phyloP scores from a whole-genome alignment of 2,888 invertebrate species.

The Drosophila villosipedis region DNA sequence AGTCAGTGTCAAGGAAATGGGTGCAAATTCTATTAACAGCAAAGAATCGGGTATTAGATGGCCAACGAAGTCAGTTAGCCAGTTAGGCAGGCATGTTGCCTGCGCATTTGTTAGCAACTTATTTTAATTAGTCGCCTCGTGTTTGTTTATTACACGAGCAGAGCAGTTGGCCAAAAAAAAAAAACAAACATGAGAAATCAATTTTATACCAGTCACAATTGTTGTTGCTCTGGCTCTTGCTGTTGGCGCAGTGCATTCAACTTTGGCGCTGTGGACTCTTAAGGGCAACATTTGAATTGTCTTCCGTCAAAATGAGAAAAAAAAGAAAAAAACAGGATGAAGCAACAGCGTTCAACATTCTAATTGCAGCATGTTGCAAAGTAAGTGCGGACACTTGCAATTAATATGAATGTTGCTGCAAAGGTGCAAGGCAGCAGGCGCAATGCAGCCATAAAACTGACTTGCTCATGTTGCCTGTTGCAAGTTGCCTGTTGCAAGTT shows the following conservation, averaged over 20 bases:
- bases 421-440: constrained; percentile 35
- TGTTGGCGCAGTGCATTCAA: constrained; percentile 51
- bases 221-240: constrained; percentile 13
- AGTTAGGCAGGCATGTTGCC: constrained; percentile 30
- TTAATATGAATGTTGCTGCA: constrained; percentile 74
- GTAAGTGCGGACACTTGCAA: constrained; percentile 81
- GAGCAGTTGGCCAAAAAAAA: constrained; percentile 39
- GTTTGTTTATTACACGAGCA: constrained; percentile 50
- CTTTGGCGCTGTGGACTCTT: constrained; percentile 25
- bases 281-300: constrained; percentile 71
- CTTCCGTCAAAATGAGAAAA: constrained; percentile 67
- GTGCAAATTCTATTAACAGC: constrained; percentile 68
- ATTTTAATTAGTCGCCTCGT: constrained; percentile 68
- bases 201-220: constrained; percentile 57
- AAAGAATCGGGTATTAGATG: constrained; percentile 60
- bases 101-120: constrained; percentile 57
- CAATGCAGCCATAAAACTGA: constrained; percentile 56
- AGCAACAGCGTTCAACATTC: constrained; percentile 59
- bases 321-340: background rate
- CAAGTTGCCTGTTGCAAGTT: constrained; percentile 18
- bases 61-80: constrained; percentile 13
- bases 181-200: constrained; percentile 73
- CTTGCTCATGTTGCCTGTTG: constrained; percentile 31
- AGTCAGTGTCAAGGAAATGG: background rate
- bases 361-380: constrained; percentile 79